These are phyloP conservation scores for Agrochola macilenta DNA, from an alignment of 2,888 invertebrate species.

Conservation along the genomic window DNA sequence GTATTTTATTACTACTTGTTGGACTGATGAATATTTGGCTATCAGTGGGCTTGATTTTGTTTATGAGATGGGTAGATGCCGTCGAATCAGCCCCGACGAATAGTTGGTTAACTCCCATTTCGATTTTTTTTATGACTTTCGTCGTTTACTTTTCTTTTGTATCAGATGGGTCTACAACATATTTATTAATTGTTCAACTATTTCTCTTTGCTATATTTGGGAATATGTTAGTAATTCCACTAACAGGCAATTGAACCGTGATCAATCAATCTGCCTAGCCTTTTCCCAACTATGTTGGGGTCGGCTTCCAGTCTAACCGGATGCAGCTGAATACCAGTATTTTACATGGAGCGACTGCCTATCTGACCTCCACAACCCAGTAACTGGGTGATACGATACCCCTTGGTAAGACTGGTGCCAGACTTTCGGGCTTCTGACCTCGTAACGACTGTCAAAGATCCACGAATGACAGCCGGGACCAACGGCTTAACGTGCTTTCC, in stretches of 20 bases:
- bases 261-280: no score
- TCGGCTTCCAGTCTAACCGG: no score
- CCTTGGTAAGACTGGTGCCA: no score
- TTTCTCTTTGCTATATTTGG: neutral
- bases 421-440: no score
- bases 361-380: no score
- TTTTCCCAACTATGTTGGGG: no score
- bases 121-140: constrained; percentile 25
- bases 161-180: neutral
- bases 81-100: constrained; percentile 33
- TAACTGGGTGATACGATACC: no score
- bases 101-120: constrained; percentile 15
- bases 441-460: no score
- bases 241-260: neutral
- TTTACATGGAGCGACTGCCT: no score
- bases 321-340: no score
- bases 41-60: constrained; percentile 60
- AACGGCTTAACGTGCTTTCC: no score
- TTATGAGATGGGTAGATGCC: constrained; percentile 49
- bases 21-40: constrained; percentile 58
- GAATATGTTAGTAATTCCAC: neutral
- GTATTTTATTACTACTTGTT: constrained; percentile 63
- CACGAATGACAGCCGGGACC: no score
- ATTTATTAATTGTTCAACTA: neutral
- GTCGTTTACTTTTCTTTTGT: neutral